Conservation (phyloP, 2,888 invertebrate species). For the Dorcus parallelipipedus region DNA sequence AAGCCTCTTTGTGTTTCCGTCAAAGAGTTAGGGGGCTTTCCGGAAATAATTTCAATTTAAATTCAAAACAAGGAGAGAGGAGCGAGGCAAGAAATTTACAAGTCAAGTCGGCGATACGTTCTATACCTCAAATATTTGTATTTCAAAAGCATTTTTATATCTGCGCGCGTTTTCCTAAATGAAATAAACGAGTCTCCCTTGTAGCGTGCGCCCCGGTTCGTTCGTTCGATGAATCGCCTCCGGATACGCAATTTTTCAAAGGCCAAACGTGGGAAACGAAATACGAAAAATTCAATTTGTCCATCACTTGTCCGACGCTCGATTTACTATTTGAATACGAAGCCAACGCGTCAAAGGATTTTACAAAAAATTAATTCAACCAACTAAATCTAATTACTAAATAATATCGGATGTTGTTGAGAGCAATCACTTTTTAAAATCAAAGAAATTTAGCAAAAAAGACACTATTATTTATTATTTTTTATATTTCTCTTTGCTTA, state of each 20-base stretch:
- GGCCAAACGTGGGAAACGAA: slow-evolving; percentile 34
- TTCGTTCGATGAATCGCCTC: slow-evolving; percentile 27
- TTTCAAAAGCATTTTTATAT: slow-evolving; percentile 31
- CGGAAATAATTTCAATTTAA: slow-evolving; percentile 21
- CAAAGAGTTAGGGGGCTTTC: background rate
- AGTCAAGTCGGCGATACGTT: slow-evolving; percentile 22
- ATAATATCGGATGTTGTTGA: too few species aligned
- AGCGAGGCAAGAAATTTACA: slow-evolving; percentile 22
- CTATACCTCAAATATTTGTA: slow-evolving; percentile 31
- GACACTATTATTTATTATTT: too few species aligned
- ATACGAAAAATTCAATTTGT: slow-evolving; percentile 37
- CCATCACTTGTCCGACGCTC: slow-evolving; percentile 20
- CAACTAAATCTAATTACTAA: too few species aligned
- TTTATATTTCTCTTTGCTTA: too few species aligned
- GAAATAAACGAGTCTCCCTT: slow-evolving; percentile 29
- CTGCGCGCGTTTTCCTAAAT: slow-evolving; percentile 16
- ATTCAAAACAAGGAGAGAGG: slow-evolving; percentile 21
- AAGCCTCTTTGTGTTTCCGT: background rate
- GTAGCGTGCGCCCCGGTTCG: slow-evolving; percentile 2
- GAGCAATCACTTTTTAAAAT: too few species aligned
- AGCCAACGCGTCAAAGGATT: background rate
- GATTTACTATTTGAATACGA: slow-evolving; percentile 7
- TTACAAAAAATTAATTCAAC: too few species aligned
- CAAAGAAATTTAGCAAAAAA: too few species aligned
- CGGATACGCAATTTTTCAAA: slow-evolving; percentile 37